Percentiles rank a stretch among this genome's conserved stretches.
Evolutionary conservation across 2,797 vertebrate genomes (phyloP).

Genomic region (Rachycentron canadum): DNA sequence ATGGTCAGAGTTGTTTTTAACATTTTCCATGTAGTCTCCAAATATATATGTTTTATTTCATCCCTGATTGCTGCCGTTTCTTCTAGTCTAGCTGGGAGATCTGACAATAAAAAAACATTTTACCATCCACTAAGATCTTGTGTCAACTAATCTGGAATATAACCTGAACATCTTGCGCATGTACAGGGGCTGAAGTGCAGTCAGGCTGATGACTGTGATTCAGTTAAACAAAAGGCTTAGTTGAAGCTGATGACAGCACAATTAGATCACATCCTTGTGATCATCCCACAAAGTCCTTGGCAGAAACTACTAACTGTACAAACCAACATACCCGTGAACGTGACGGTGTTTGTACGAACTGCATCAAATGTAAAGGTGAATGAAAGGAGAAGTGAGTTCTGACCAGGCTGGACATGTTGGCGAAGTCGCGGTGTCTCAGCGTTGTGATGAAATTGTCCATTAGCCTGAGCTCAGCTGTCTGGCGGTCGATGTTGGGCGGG

Average conservation of each 20-base stretch:
- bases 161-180: neutral
- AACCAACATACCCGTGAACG: neutral
- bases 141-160: neutral
- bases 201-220: neutral
- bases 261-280: neutral
- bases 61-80: neutral
- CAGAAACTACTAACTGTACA: neutral
- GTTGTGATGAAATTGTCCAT: slow-evolving; percentile 95
- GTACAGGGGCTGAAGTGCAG: neutral
- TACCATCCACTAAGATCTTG: neutral
- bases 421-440: slow-evolving; percentile 90
- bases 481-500: slow-evolving; percentile 91
- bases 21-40: neutral
- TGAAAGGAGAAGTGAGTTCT: neutral
- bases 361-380: no score
- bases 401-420: slow-evolving; percentile 93
- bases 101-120: neutral
- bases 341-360: neutral
- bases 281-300: neutral
- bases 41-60: neutral
- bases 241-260: neutral
- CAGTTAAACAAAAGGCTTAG: neutral
- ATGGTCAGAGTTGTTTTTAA: neutral
- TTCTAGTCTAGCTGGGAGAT: neutral
- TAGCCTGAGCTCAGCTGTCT: slow-evolving; percentile 91